These are phyloP conservation scores for Anser brachyrhynchus DNA, from an alignment of 2,113 vertebrate species.

Conservation along the genomic window DNA sequence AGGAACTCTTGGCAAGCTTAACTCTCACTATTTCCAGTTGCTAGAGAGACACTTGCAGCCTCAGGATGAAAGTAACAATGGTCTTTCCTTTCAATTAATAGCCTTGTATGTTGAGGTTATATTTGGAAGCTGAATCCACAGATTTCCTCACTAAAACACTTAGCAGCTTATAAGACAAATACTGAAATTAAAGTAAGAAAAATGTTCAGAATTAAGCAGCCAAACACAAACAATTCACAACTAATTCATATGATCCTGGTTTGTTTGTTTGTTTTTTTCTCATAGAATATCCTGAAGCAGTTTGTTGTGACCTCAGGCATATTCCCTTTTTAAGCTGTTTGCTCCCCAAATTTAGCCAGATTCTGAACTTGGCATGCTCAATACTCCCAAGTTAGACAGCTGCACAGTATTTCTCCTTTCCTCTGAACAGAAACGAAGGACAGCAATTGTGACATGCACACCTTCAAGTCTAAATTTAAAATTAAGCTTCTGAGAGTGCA, in stretches of 20 bases:
- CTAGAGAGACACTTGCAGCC: constrained; percentile 49
- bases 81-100: constrained; percentile 21
- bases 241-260: background rate
- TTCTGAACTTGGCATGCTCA: background rate
- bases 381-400: background rate
- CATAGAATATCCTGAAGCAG: background rate
- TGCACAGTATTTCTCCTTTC: background rate
- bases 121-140: background rate
- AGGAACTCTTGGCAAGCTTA: constrained; percentile 41
- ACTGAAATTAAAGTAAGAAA: background rate
- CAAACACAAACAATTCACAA: background rate
- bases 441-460: background rate
- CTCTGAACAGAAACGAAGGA: constrained; percentile 1
- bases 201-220: background rate
- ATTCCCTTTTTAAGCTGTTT: background rate
- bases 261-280: background rate
- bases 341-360: background rate
- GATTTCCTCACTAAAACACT: background rate
- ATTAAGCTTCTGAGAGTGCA: constrained; percentile 40
- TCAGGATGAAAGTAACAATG: constrained; percentile 13
- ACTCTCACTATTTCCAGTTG: constrained; percentile 27
- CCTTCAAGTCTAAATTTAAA: constrained; percentile 37
- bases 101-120: background rate
- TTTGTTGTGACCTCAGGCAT: background rate
- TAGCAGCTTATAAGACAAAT: background rate